Conservation (phyloP, 2,888 invertebrate genomes). For the Aporophyla lueneburgensis region DNA sequence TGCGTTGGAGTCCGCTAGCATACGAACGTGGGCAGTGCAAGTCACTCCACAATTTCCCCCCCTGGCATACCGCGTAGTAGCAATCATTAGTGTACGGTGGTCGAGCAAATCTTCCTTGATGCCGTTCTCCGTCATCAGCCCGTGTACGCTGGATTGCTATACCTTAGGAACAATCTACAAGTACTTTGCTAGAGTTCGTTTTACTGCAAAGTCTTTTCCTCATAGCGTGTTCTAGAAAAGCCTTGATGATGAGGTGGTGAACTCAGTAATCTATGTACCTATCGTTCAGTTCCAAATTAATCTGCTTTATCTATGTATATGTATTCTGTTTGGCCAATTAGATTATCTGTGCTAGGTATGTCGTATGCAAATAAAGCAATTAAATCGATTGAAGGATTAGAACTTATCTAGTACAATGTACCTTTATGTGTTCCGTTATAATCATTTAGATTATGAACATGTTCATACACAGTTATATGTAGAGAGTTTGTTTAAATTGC, state of each 20-base stretch:
- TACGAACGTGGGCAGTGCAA: neutral
- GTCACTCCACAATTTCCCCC: neutral
- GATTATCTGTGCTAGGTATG: constrained; percentile 14
- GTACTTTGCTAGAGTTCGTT: constrained; percentile 10
- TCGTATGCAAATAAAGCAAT: constrained; percentile 18
- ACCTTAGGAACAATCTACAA: constrained; percentile 1
- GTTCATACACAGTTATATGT: neutral
- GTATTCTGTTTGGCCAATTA: constrained; percentile 10
- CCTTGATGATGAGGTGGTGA: constrained; percentile 12
- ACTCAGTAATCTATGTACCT: constrained; percentile 12
- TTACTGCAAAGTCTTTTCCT: constrained; percentile 27
- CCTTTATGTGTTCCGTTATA: constrained; percentile 15
- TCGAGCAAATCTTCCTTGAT: neutral
- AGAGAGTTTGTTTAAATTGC: neutral
- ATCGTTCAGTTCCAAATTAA: constrained; percentile 13
- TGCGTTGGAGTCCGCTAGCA: neutral
- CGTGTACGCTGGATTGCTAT: neutral
- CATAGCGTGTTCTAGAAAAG: constrained; percentile 18
- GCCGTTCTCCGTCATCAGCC: neutral
- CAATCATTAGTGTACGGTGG: neutral
- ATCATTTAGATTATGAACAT: constrained; percentile 1
- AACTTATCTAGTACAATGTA: constrained; percentile 25
- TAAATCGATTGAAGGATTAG: constrained; percentile 31
- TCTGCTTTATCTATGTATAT: neutral
- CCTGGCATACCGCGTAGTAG: neutral